A percentile compares a stretch with the other conserved stretches of the same genome.
Conservation (phyloP, 2,113 vertebrate species). For the Hiodon alosoides region DNA sequence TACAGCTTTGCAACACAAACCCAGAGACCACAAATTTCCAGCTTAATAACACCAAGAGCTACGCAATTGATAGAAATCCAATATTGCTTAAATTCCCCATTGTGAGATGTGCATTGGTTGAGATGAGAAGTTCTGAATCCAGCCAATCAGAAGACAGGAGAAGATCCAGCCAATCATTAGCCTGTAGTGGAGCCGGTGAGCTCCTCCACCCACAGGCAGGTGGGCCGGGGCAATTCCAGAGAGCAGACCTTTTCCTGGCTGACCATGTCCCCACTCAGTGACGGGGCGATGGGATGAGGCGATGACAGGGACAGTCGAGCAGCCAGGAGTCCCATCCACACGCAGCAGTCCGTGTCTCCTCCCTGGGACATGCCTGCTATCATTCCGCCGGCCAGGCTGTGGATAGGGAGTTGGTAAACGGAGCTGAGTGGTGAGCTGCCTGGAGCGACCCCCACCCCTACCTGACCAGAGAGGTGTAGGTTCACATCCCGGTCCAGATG, state of each 20-base stretch:
- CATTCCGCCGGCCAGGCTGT: conserved; percentile 75
- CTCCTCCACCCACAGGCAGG: conserved; percentile 48
- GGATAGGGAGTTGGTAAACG: conserved; percentile 57
- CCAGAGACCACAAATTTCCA: no score
- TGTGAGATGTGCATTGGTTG: no score
- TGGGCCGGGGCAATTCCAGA: conserved; percentile 55
- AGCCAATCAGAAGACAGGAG: no score
- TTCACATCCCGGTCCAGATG: background rate
- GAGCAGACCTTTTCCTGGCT: conserved; percentile 47
- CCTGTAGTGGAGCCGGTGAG: background rate
- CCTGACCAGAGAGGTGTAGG: background rate
- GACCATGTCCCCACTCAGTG: conserved; percentile 55
- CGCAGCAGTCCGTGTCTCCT: conserved; percentile 65
- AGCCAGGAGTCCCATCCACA: conserved; percentile 70
- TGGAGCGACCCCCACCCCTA: background rate
- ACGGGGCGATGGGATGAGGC: conserved; percentile 60
- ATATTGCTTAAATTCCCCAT: no score
- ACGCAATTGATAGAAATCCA: no score
- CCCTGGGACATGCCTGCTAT: conserved; percentile 69
- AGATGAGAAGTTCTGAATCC: no score
- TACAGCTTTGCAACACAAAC: no score
- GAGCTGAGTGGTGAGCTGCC: background rate
- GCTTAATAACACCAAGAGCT: no score
- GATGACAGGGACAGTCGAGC: conserved; percentile 66
- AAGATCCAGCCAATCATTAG: background rate